phyloP scores from a whole-genome alignment of 2,888 invertebrate genomes.

The Napeogenes sylphis region DNA sequence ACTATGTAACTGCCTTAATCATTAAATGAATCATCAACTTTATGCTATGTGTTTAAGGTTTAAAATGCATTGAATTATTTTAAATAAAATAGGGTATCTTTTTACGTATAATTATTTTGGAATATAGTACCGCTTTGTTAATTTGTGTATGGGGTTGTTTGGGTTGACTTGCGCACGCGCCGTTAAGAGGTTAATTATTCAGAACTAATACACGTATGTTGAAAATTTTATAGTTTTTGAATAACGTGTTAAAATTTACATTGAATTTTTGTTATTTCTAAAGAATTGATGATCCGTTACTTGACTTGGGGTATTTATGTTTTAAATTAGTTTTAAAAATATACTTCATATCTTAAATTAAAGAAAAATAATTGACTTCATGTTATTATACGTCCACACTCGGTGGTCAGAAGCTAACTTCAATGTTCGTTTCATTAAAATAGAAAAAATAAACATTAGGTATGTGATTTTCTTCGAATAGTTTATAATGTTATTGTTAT shows the following conservation, averaged over 20 bases:
- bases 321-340: constrained; percentile 21
- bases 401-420: too few species aligned
- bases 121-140: constrained; percentile 75
- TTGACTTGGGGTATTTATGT: constrained; percentile 14
- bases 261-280: constrained; percentile 29
- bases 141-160: constrained; percentile 70
- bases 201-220: constrained; percentile 68
- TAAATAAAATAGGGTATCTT: constrained; percentile 38
- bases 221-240: constrained; percentile 58
- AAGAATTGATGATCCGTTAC: constrained; percentile 14
- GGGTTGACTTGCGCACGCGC: constrained; percentile 63
- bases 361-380: too few species aligned
- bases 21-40: constrained; percentile 28
- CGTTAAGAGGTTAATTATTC: constrained; percentile 73
- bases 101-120: constrained; percentile 61
- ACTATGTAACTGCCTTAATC: constrained; percentile 45
- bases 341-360: constrained; percentile 22
- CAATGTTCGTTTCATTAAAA: too few species aligned
- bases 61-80: constrained; percentile 14
- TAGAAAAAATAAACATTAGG: too few species aligned
- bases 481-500: too few species aligned
- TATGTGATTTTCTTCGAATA: too few species aligned
- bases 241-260: constrained; percentile 44
- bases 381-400: too few species aligned
- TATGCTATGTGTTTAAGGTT: constrained; percentile 11